A percentile compares a stretch with the other conserved stretches of the same genome.
phyloP scores from a whole-genome alignment of 2,113 vertebrate genomes.

The Ictalurus furcatus region DNA sequence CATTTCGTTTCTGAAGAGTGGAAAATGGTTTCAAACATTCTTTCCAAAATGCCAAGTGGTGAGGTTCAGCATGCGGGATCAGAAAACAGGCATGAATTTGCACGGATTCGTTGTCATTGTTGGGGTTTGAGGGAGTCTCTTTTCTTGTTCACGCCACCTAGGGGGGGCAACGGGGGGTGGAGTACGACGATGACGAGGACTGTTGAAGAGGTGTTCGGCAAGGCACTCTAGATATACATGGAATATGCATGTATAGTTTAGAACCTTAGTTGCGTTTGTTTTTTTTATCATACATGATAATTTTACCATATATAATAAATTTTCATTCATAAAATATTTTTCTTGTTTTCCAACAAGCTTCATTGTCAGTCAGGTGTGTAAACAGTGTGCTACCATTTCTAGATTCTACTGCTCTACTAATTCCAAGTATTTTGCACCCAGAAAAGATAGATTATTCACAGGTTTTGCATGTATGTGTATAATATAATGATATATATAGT shows the following conservation, averaged over 20 bases:
- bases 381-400: slow-evolving; percentile 73
- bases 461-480: slow-evolving; percentile 64
- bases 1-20: neutral
- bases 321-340: slow-evolving; percentile 49
- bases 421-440: slow-evolving; percentile 71
- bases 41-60: slow-evolving; percentile 11
- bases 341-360: slow-evolving; percentile 63
- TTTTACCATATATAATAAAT: slow-evolving; percentile 66
- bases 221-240: slow-evolving; percentile 53
- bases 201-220: slow-evolving; percentile 31
- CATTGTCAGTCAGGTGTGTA: slow-evolving; percentile 72
- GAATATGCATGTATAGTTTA: slow-evolving; percentile 40
- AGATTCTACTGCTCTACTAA: slow-evolving; percentile 68
- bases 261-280: slow-evolving; percentile 48
- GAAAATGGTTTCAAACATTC: neutral
- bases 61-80: neutral
- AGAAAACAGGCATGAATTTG: neutral
- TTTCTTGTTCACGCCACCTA: neutral
- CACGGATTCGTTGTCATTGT: neutral
- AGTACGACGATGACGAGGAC: too few relatives aligned
- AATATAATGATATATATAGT: neutral
- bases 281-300: slow-evolving; percentile 63
- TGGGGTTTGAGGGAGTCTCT: neutral
- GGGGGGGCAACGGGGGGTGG: too few relatives aligned
- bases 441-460: slow-evolving; percentile 80